These are phyloP conservation scores for Notothenia coriiceps DNA, from an alignment of 2,113 vertebrate species.

Conservation along the genomic window DNA sequence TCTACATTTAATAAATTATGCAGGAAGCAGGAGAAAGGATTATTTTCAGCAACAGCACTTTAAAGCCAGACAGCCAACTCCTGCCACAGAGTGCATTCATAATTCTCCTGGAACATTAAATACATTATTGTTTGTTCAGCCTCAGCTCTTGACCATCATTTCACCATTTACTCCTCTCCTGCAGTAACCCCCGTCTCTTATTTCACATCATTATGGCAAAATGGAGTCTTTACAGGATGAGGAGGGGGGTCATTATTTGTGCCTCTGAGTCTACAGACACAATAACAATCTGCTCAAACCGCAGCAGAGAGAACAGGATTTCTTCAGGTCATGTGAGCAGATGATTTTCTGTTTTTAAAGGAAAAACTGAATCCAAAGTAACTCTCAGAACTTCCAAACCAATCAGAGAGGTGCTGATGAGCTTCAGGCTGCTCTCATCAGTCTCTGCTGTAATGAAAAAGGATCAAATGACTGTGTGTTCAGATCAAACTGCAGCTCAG, in stretches of 20 bases:
- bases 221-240: neutral
- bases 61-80: constrained; percentile 20
- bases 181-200: neutral
- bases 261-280: neutral
- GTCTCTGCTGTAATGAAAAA: no score
- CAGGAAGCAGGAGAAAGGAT: constrained; percentile 23
- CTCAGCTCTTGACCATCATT: neutral
- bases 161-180: neutral
- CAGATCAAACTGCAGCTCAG: no score
- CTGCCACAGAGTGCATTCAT: constrained; percentile 33
- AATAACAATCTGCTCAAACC: neutral
- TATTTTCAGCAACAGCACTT: constrained; percentile 25
- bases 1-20: constrained; percentile 58
- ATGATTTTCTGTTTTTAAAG: neutral
- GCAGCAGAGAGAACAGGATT: neutral
- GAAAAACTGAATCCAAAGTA: neutral
- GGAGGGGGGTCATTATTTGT: neutral
- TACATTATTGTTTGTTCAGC: constrained; percentile 23
- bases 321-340: neutral
- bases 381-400: neutral
- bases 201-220: neutral
- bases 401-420: no score
- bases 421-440: no score
- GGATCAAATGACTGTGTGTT: no score
- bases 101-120: constrained; percentile 38